Percentiles rank a stretch among this genome's conserved stretches.
These are phyloP conservation scores for Caloenas nicobarica DNA, from an alignment of 2,113 vertebrate genomes.

Conservation along the genomic window DNA sequence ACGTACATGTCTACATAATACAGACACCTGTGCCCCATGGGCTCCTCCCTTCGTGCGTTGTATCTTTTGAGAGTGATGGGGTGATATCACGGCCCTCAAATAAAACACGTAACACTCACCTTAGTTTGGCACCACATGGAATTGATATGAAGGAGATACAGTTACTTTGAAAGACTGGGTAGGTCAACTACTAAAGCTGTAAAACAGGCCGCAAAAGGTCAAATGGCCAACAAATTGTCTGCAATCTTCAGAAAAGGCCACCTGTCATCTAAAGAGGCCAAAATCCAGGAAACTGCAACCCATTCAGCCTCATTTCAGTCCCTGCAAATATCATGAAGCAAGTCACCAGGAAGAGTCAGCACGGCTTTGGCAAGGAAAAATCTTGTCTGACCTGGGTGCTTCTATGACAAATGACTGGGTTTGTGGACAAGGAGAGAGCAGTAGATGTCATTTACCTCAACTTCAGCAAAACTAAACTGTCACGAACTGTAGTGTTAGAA, in stretches of 20 bases:
- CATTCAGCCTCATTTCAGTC: not conserved
- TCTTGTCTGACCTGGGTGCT: not conserved
- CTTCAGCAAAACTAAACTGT: not conserved
- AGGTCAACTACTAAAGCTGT: not conserved
- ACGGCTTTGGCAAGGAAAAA: not conserved
- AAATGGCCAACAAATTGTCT: not conserved
- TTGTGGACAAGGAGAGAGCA: not conserved
- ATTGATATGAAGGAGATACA: not conserved
- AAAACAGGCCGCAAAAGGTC: not conserved
- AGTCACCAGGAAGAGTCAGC: not conserved
- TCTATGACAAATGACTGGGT: not conserved
- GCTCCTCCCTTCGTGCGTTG: rapidly evolving
- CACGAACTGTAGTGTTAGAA: not conserved
- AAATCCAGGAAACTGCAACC: not conserved
- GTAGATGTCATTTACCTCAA: not conserved
- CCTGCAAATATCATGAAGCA: too few relatives aligned
- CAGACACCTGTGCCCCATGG: too few relatives aligned
- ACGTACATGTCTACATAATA: not conserved
- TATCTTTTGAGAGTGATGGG: not conserved
- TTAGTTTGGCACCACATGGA: not conserved
- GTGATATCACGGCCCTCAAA: not conserved
- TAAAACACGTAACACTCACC: not conserved
- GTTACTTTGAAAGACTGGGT: not conserved
- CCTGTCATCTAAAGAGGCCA: too few relatives aligned
- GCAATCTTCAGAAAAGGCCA: not conserved